Conservation (phyloP, 2,888 invertebrate genomes). For the Lamellibrachia columna region DNA sequence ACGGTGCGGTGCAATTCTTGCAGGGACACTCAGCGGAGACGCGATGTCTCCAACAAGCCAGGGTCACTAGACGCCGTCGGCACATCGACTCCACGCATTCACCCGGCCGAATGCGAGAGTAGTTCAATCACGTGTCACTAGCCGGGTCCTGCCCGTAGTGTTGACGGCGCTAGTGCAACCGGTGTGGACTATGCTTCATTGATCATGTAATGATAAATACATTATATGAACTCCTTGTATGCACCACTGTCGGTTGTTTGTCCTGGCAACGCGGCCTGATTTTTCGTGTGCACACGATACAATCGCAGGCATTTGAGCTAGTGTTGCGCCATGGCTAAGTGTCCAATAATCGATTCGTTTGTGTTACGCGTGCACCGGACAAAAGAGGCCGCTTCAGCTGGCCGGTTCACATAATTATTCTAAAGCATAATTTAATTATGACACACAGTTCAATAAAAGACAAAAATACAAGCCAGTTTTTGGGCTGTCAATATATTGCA, state of each 20-base stretch:
- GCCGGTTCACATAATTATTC: background rate
- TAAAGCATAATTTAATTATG: background rate
- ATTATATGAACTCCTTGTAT: background rate
- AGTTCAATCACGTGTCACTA: background rate
- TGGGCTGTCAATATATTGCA: background rate
- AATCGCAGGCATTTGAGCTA: background rate
- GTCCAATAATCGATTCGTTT: slow-evolving; percentile 5
- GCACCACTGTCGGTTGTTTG: background rate
- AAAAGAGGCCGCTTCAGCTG: background rate
- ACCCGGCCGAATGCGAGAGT: background rate
- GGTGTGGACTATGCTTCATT: background rate
- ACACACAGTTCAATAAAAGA: background rate
- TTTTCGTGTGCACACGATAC: background rate
- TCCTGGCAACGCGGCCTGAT: background rate
- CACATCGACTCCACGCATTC: background rate
- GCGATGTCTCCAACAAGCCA: background rate
- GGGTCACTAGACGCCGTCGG: background rate
- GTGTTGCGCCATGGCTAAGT: background rate
- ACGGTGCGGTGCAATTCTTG: background rate
- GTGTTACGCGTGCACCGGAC: background rate
- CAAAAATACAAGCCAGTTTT: background rate
- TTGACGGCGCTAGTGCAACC: background rate
- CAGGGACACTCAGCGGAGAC: background rate
- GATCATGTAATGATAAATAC: background rate
- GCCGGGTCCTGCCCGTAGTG: background rate